Conservation (phyloP, 2,797 vertebrate genomes). For the Lemur catta region DNA sequence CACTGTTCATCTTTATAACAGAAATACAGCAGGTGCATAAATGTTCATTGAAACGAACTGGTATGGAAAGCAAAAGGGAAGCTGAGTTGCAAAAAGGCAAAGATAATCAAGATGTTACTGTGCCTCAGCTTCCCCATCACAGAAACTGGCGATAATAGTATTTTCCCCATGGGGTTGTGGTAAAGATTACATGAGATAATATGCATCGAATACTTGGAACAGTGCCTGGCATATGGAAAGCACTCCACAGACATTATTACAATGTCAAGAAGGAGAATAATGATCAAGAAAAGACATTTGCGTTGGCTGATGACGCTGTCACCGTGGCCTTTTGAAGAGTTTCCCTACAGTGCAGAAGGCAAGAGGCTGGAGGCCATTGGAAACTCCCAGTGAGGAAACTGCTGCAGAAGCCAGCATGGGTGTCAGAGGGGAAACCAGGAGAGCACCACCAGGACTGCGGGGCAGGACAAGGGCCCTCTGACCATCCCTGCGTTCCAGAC, state of each 20-base stretch:
- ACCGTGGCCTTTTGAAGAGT: background rate
- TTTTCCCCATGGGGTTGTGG: background rate
- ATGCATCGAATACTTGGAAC: background rate
- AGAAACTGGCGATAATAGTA: background rate
- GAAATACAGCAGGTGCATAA: background rate
- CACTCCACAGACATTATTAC: background rate
- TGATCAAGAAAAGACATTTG: background rate
- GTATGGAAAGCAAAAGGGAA: background rate
- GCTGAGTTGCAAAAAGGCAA: background rate
- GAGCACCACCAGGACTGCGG: background rate
- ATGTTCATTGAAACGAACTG: background rate
- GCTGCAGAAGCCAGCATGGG: background rate
- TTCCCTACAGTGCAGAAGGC: background rate
- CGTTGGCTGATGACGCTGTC: background rate
- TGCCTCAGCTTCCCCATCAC: background rate
- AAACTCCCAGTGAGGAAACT: background rate
- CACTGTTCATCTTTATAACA: background rate
- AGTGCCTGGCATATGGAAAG: background rate
- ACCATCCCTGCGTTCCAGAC: background rate
- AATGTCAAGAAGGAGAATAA: background rate
- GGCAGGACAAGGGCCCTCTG: background rate
- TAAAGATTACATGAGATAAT: background rate
- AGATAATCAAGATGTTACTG: background rate
- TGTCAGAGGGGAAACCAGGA: background rate
- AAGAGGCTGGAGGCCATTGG: background rate